Conservation (phyloP, 2,113 vertebrate species). For the Alectura lathami region DNA sequence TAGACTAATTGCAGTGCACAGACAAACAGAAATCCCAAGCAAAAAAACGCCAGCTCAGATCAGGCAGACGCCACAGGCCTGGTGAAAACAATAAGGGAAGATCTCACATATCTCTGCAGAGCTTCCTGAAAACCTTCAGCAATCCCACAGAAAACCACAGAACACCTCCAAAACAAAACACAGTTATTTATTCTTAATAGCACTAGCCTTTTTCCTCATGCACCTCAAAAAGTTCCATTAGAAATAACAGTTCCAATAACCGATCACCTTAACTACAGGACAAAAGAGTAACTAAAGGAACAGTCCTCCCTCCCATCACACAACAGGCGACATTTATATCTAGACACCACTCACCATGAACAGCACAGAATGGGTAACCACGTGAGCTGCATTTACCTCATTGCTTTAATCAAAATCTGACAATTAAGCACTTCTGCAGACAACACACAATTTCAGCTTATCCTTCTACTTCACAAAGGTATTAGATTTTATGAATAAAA, state of each 20-base stretch:
- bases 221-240: background rate
- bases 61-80: background rate
- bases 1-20: background rate
- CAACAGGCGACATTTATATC: background rate
- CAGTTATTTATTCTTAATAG: background rate
- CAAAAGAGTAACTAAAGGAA: background rate
- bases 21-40: background rate
- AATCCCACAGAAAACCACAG: background rate
- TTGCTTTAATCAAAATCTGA: background rate
- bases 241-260: background rate
- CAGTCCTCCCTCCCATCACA: background rate
- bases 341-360: background rate
- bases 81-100: background rate
- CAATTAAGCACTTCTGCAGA: background rate
- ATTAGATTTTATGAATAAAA: conserved; percentile 26
- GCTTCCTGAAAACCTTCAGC: background rate
- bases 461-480: background rate
- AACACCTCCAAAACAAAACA: background rate
- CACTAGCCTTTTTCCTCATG: background rate
- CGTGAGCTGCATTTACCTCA: background rate
- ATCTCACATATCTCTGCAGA: background rate
- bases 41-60: background rate
- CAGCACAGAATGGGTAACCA: background rate
- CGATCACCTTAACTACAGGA: background rate
- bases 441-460: background rate